A percentile compares a stretch with the other conserved stretches of the same genome.
These are phyloP conservation scores for Sanderia malayensis DNA, from an alignment of 30 jellyfish, hydroid and myxozoan species.

Conservation along the genomic window DNA sequence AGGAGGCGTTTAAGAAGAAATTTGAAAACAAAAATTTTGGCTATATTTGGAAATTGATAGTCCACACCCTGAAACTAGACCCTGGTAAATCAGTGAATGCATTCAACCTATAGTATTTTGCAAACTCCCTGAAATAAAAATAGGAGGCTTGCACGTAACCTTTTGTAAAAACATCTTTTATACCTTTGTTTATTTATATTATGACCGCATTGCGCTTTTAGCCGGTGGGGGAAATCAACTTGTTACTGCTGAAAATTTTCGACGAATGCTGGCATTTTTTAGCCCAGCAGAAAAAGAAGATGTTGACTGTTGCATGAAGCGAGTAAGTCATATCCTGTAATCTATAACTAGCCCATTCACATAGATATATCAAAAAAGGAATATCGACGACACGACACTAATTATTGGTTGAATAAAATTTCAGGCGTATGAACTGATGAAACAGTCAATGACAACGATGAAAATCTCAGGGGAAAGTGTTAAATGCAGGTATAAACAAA, in stretches of 20 bases:
- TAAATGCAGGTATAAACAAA: not conserved
- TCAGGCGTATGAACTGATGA: conserved; percentile 45
- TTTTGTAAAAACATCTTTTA: no score
- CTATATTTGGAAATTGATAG: conserved; percentile 44
- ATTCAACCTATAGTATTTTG: no score
- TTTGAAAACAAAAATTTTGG: conserved; percentile 18
- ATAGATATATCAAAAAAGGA: no score
- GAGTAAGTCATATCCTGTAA: no score
- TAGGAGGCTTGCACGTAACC: no score
- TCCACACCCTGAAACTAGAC: conserved; percentile 30
- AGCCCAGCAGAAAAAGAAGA: conserved; percentile 46
- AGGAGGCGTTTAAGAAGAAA: conserved; percentile 7
- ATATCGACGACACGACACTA: no score
- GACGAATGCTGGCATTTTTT: conserved; percentile 51
- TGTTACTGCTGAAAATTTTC: conserved; percentile 34
- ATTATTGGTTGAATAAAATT: no score
- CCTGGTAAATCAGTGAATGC: not conserved
- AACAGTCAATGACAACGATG: conserved; percentile 17
- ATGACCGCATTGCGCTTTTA: not conserved
- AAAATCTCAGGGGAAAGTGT: not conserved
- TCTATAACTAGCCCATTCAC: no score
- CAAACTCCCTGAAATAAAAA: no score
- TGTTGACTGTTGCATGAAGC: conserved; percentile 30
- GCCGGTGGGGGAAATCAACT: conserved; percentile 19
- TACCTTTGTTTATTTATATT: no score